phyloP scores from a whole-genome alignment of 2,888 invertebrate genomes.

The Cephus sareptanus region DNA sequence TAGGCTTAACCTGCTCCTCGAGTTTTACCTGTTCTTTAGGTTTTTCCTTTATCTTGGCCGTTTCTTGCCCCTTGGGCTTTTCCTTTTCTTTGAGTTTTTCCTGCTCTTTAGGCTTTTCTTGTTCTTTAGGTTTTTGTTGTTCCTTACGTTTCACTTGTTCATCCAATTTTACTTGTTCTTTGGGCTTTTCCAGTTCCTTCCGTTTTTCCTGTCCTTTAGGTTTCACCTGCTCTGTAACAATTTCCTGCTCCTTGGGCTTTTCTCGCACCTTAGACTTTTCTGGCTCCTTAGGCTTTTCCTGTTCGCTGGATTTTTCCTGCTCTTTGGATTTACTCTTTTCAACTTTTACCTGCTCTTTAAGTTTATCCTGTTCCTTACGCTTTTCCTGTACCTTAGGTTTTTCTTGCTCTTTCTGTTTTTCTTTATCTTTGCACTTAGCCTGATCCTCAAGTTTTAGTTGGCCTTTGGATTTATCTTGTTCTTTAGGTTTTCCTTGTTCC shows the following conservation, averaged over 20 bases:
- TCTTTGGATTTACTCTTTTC: constrained; percentile 35
- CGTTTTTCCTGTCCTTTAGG: constrained; percentile 39
- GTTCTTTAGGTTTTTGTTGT: constrained; percentile 55
- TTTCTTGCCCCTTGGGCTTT: constrained; percentile 49
- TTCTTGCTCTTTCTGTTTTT: background rate
- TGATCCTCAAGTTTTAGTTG: no score
- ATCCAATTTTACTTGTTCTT: no score
- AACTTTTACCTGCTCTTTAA: background rate
- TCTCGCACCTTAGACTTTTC: constrained; percentile 39
- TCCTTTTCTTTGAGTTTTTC: constrained; percentile 45
- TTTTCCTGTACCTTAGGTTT: background rate
- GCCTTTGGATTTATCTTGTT: background rate
- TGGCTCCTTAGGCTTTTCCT: constrained; percentile 65
- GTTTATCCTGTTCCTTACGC: background rate
- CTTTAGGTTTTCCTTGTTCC: constrained; percentile 31
- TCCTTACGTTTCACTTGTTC: constrained; percentile 34
- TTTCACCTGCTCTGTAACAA: constrained; percentile 34
- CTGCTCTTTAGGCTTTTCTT: constrained; percentile 47
- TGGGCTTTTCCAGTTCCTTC: no score
- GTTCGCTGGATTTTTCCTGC: constrained; percentile 61
- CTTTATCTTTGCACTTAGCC: background rate
- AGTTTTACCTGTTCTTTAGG: background rate
- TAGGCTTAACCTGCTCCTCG: background rate
- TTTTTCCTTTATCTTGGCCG: background rate
- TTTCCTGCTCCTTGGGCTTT: constrained; percentile 57